These are phyloP conservation scores for Drosophila yooni DNA, from an alignment of 2,888 invertebrate species.

Conservation along the genomic window DNA sequence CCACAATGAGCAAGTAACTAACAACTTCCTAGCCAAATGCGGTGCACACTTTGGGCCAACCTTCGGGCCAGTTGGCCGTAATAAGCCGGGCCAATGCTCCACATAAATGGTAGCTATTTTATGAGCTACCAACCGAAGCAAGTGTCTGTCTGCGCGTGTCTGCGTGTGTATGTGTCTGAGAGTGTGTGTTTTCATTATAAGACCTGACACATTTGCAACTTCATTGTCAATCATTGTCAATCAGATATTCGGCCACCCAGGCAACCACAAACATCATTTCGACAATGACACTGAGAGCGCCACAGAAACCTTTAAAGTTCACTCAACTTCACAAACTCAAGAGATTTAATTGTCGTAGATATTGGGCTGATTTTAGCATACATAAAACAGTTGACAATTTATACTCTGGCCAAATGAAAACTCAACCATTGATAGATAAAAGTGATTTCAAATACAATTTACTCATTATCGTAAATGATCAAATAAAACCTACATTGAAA, in stretches of 20 bases:
- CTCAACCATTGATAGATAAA: not conserved
- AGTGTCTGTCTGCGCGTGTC: not conserved
- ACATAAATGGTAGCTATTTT: slow-evolving; percentile 62
- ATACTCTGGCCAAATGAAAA: not conserved
- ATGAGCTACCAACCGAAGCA: slow-evolving; percentile 13
- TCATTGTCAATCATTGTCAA: slow-evolving; percentile 76
- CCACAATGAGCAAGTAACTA: slow-evolving; percentile 43
- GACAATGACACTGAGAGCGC: slow-evolving; percentile 65
- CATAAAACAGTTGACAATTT: not conserved
- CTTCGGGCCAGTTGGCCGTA: slow-evolving; percentile 59
- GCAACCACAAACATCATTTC: slow-evolving; percentile 42
- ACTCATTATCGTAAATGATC: not conserved
- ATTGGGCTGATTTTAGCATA: not conserved
- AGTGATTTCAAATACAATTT: not conserved
- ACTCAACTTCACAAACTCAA: slow-evolving; percentile 64
- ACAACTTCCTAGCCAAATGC: slow-evolving; percentile 54
- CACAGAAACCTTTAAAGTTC: slow-evolving; percentile 68
- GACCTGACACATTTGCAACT: slow-evolving; percentile 58
- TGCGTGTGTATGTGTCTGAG: slow-evolving; percentile 3
- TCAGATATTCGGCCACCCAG: slow-evolving; percentile 63
- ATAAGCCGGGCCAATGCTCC: slow-evolving; percentile 70
- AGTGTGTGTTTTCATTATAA: not conserved
- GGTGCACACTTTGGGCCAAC: slow-evolving; percentile 35
- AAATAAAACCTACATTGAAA: too few species aligned
- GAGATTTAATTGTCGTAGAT: slow-evolving; percentile 46